These are phyloP conservation scores for Setipinna tenuifilis DNA, from an alignment of 2,797 vertebrate genomes.

Conservation along the genomic window DNA sequence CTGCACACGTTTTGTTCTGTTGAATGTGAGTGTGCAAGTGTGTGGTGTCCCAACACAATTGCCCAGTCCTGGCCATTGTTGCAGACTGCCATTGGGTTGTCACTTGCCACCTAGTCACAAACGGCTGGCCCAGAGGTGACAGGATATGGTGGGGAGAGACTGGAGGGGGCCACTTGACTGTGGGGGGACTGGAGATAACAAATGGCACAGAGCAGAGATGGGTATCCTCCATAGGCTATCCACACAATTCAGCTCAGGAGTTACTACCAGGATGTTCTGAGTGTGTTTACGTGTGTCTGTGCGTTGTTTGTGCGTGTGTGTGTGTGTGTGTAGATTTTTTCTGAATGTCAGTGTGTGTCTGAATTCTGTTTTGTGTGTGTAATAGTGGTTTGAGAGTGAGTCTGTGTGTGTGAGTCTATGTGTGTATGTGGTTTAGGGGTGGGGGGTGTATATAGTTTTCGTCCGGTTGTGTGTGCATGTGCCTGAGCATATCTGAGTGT, in stretches of 20 bases:
- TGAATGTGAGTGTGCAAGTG: background rate
- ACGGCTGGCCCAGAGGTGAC: slow-evolving; percentile 67
- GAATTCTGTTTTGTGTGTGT: no score
- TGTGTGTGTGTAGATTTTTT: background rate
- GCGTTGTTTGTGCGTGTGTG: background rate
- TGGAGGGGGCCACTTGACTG: slow-evolving; percentile 69
- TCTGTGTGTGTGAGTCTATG: background rate
- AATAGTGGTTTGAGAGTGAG: background rate
- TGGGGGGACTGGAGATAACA: slow-evolving; percentile 67
- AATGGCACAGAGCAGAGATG: slow-evolving; percentile 57
- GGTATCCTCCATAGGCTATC: slow-evolving; percentile 61
- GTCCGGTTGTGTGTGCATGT: background rate
- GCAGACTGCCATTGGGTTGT: slow-evolving; percentile 53
- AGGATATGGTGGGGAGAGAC: slow-evolving; percentile 57
- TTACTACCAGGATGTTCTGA: slow-evolving; percentile 59
- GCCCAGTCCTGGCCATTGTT: slow-evolving; percentile 22
- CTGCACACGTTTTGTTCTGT: background rate
- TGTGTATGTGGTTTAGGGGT: background rate
- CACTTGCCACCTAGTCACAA: slow-evolving; percentile 61
- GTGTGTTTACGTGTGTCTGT: background rate
- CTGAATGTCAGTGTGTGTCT: background rate
- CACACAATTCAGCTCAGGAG: slow-evolving; percentile 49
- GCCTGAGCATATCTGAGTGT: background rate
- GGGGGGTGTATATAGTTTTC: background rate
- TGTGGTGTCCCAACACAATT: background rate